Base-by-base conservation (phyloP, 2,888 invertebrate genomes). In the Calliphora vomitoria region DNA sequence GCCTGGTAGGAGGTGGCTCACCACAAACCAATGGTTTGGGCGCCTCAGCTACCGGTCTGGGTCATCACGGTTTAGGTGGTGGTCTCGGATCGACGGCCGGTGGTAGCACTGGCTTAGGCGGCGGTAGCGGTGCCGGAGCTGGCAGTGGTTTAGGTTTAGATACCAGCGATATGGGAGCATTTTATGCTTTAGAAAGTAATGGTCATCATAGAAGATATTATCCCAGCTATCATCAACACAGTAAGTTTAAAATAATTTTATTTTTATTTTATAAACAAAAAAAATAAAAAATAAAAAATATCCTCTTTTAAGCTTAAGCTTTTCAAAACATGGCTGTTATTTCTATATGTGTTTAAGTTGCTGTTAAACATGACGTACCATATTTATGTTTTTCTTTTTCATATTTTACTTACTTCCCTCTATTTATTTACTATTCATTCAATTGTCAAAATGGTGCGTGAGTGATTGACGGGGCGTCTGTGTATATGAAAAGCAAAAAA, bases 131-230 rank as follows among this genome's bases (percentile, higher is more conserved):
- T 8, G 90, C 90, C 53, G 91, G 91, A 8, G 90, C 91, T 64
- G 90, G 91, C 69, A 89, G 91, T 74, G 91, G 91, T 58, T 90
- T 91, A 62, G 93, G 93, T 44, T 90, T 94, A 79, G 94, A 94
- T 88, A 92, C 93, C 85, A 92, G 92, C 81, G 94, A 94, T 88
- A 94, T 94, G 94, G 94, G 94, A 80, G 94, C 94, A 50, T 94
- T 94, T 90, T 94, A 94, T 90, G 94, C 94, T 66, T 89, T 94
- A 44, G 94, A 94, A 90, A 93, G 93, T 90, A 92, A 93, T 88
- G 92, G 94, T 86, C 94, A 94, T 91, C 94, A 94, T 89, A 91
- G 94, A 89, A 91, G 94, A 90, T 94, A 94, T 90, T 94, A 94
- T 91, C 93, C 94, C 89, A 93, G 94, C 90, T 94, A 94, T 91